Evolutionary conservation across 2,888 invertebrate genomes (phyloP), one percentile per base, ranked within the genome.

Genomic region (Alloscopus bannaensis): DNA sequence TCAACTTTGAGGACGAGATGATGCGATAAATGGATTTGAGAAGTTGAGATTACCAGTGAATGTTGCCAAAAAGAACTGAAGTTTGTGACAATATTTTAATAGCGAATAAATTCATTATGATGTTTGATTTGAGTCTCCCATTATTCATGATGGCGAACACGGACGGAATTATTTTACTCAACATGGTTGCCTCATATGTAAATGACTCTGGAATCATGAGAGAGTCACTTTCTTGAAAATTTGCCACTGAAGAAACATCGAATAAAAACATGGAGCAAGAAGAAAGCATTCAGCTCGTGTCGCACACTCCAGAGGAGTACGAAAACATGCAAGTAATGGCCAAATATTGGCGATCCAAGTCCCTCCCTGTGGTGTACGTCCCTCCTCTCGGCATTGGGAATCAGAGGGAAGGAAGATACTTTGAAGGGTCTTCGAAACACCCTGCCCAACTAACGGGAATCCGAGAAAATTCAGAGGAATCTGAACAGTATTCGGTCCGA

Each of bases 321-420:
- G 82, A 82, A 24, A 80, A 66, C 40, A 59, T 82, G 22, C 77
- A 80, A 64, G 64, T 73, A 28, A 82, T 82, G 82, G 77, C 82
- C 22, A 82, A 82, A 36, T 82, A 82, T 47, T 77, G 80, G 65
- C 68, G 82, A 8, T 82, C 82, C 8, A 82, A 82, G 42, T 82
- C 82, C 20, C 72, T 82, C 26, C 82, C 82, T n/a, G 70, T 70
- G 4, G 82, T 82, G 22, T 80, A 68, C 24, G 60, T 72, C 40
- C 78, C 47, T 69, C 70, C 77, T 4, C 18, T 47, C 3, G 59
- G 55, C 1, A 40, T 22, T 1, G 22, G 18, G 28, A 29, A 16
- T 29, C 45, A 2, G 13, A 31, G 8, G 20, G 45, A 22, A 28
- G n/a, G 8, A 16, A 24, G 11, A 18, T 42, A 55, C 26, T 57